Conservation (phyloP, 2,888 invertebrate genomes). For the Drosophila pegasa region DNA sequence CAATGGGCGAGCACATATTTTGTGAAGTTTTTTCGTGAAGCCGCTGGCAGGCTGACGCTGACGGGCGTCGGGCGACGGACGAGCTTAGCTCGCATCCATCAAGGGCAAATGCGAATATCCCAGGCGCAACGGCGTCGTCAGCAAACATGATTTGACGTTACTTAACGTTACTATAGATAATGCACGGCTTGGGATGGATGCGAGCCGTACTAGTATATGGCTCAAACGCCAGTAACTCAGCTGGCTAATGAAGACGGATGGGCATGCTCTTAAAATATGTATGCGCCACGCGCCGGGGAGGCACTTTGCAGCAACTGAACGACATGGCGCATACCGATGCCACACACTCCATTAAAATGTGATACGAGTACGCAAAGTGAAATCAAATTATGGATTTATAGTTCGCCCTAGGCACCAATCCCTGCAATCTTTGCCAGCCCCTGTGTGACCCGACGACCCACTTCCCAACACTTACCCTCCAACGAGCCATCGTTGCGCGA, state of each 20-base stretch:
- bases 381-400: conserved; percentile 49
- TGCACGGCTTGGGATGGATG: conserved; percentile 36
- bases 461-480: conserved; percentile 76
- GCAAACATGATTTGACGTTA: conserved; percentile 55
- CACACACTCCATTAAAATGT: conserved; percentile 40
- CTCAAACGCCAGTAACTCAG: conserved; percentile 30
- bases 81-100: conserved; percentile 51
- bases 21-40: conserved; percentile 7
- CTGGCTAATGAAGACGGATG: conserved; percentile 71
- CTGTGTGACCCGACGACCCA: not conserved
- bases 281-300: conserved; percentile 48
- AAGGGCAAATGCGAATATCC: conserved; percentile 35
- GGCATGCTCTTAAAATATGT: conserved; percentile 64
- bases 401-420: conserved; percentile 13
- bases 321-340: conserved; percentile 20
- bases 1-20: conserved; percentile 39
- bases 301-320: conserved; percentile 46
- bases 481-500: conserved; percentile 81
- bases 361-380: conserved; percentile 18
- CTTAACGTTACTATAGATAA: conserved; percentile 43
- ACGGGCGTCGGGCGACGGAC: too few relatives aligned
- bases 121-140: conserved; percentile 17
- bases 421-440: conserved; percentile 9
- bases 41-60: conserved; percentile 10
- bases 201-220: conserved; percentile 4